These are phyloP conservation scores for Lissonota sp. DNA, from an alignment of 2,888 invertebrate genomes.

Conservation along the genomic window DNA sequence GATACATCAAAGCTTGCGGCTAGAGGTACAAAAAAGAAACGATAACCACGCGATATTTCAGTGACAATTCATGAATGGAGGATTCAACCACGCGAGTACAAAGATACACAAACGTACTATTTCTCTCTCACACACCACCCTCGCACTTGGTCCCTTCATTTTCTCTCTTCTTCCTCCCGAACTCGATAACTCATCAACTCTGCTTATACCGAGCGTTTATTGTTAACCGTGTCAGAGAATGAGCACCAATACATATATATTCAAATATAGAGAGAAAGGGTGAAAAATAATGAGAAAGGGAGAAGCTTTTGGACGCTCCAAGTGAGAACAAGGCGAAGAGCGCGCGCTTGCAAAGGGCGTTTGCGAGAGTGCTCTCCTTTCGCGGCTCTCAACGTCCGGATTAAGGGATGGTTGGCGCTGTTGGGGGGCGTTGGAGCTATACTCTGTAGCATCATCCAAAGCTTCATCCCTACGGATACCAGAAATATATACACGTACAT, in stretches of 20 bases:
- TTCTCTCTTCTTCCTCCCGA: constrained; percentile 33
- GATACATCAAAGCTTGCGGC: constrained; percentile 53
- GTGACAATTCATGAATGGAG: constrained; percentile 56
- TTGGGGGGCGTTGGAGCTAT: constrained; percentile 46
- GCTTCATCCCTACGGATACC: constrained; percentile 12
- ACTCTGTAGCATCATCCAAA: constrained; percentile 9
- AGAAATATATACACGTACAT: constrained; percentile 6
- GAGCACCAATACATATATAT: neutral
- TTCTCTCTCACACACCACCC: constrained; percentile 24
- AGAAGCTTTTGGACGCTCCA: constrained; percentile 37
- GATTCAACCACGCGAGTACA: constrained; percentile 1
- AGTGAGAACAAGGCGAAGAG: constrained; percentile 48
- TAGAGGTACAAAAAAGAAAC: constrained; percentile 58
- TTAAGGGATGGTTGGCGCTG: constrained; percentile 53
- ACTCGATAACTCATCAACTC: constrained; percentile 63
- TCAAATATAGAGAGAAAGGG: constrained; percentile 6
- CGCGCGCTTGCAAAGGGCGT: constrained; percentile 20
- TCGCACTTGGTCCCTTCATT: constrained; percentile 31
- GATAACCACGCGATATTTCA: constrained; percentile 53
- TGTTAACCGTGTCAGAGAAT: constrained; percentile 44
- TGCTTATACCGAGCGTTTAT: constrained; percentile 47
- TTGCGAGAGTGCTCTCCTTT: constrained; percentile 29
- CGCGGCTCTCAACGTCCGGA: constrained; percentile 52
- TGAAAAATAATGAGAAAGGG: constrained; percentile 8
- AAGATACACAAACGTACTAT: neutral